Percentiles rank a stretch among this genome's conserved stretches.
These are phyloP conservation scores for Octopus bimaculoides DNA, from an alignment of 1,140 invertebrate genomes.

Conservation along the genomic window DNA sequence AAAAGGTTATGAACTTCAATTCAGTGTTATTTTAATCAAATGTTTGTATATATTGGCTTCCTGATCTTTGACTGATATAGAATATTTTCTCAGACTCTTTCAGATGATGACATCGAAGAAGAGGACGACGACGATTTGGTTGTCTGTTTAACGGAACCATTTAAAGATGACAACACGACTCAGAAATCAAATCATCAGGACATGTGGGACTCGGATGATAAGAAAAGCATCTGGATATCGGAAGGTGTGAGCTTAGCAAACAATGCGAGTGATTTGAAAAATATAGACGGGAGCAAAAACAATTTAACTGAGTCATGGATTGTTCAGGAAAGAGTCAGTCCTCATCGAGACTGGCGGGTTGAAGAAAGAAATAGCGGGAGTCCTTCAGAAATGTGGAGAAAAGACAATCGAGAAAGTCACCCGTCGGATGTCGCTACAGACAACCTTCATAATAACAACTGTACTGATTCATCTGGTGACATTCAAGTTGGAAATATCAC, in stretches of 20 bases:
- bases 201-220: background rate
- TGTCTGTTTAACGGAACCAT: conserved; percentile 2
- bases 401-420: background rate
- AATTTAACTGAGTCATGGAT: background rate
- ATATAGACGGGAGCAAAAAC: background rate
- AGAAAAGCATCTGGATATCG: background rate
- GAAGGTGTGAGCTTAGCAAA: background rate
- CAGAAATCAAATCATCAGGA: background rate
- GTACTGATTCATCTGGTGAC: no score
- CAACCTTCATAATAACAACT: no score
- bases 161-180: background rate
- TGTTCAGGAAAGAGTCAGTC: background rate
- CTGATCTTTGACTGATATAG: background rate
- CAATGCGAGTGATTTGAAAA: background rate
- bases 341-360: background rate
- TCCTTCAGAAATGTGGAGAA: background rate
- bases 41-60: background rate
- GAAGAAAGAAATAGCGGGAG: background rate
- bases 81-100: background rate
- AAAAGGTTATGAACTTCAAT: no score
- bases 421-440: no score
- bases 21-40: no score
- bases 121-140: conserved; percentile 1
- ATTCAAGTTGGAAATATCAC: background rate
- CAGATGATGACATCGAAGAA: conserved; percentile 6